Evolutionary conservation across 2,113 vertebrate species (phyloP), one percentile per base, ranked within the genome.

Genomic region (Pituophis catenifer): DNA sequence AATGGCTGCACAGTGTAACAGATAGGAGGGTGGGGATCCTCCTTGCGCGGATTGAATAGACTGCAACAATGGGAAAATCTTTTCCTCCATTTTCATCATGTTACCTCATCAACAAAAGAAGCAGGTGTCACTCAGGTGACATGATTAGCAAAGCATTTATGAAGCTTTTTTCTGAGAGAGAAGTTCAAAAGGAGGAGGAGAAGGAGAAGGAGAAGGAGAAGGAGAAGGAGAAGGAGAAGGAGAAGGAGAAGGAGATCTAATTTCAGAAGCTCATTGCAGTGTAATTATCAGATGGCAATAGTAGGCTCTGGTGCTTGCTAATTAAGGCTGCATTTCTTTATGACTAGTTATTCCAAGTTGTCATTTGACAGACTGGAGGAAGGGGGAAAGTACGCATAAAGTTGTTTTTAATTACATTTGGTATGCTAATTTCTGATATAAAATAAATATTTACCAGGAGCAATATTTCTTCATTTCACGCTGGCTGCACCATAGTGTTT

Each of bases 381-480:
- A 85, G 94, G 94, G 91, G 48, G 92, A 94, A 95, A 91, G 94
- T 90, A 75, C 94, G 96, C 97, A 97, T 96, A 95, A 97, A 97
- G 97, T 97, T 97, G 97, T 95, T 98, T 97, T 98, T 98, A 98
- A 98, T 98, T 98, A 98, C 97, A 98, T 98, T 98, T 98, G 98
- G 98, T 98, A 98, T 98, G 98, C 98, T 98, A 98, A 98, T 98
- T 98, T 98, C 97, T 98, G 98, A 98, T 98, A 97, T 97, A 98
- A 98, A 98, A 98, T 98, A 98, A 98, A 98, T 98, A 98, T 98
- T 98, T 98, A 98, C 98, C 95, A 92, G 97, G 96, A 98, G 97
- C 97, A 96, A 97, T 98, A 98, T 97, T 98, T 98, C 97, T 97
- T 98, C 98, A 98, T 98, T 98, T 98, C 98, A 98, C 97, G 97